These are phyloP conservation scores for Eulemur rubriventer DNA, from an alignment of 2,797 vertebrate species.

Conservation along the genomic window DNA sequence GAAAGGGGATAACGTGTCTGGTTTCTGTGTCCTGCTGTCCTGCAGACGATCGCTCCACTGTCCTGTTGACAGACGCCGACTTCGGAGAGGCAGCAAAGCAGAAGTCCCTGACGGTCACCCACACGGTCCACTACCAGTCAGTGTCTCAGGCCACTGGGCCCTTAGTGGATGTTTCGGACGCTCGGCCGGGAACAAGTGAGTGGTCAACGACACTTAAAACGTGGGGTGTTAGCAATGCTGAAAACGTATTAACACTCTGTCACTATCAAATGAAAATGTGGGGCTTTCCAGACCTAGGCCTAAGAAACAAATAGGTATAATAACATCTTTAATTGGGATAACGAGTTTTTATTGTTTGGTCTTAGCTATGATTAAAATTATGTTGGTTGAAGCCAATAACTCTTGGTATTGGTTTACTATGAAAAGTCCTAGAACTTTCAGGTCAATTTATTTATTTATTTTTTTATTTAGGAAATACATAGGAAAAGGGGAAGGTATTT, in stretches of 20 bases:
- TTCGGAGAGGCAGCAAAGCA: constrained; percentile 98
- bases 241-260: fast-evolving
- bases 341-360: neutral
- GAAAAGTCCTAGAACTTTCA: constrained; percentile 14
- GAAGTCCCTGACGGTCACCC: constrained; percentile 98
- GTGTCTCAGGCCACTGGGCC: constrained; percentile 98
- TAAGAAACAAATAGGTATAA: neutral
- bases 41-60: constrained; percentile 97
- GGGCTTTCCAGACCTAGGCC: neutral
- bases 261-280: fast-evolving
- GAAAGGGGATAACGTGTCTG: fast-evolving
- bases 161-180: constrained; percentile 98
- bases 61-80: constrained; percentile 97
- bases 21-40: neutral
- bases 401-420: neutral
- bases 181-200: constrained; percentile 99
- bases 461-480: neutral
- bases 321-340: neutral
- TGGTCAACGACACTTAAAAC: constrained; percentile 36
- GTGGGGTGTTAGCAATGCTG: neutral
- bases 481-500: neutral
- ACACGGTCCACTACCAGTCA: constrained; percentile 99
- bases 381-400: neutral
- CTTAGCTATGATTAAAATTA: neutral
- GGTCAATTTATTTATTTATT: too few relatives aligned